Conservation (phyloP, 1,140 invertebrate genomes). For the Bombus difficillimus region DNA sequence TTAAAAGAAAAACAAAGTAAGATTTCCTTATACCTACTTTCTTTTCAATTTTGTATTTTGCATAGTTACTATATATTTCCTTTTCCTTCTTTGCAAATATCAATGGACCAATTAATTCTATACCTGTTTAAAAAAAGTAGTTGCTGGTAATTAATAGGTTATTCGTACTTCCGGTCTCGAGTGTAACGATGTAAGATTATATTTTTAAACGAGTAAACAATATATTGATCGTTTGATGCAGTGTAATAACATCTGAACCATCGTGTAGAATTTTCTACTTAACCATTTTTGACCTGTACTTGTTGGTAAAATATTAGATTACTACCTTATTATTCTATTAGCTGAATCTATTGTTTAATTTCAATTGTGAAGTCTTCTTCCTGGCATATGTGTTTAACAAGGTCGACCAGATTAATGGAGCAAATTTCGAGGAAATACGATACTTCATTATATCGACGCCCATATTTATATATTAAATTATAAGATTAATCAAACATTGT, state of each 20-base stretch:
- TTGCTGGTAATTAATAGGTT: not conserved
- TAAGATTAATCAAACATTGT: not conserved
- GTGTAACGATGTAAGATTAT: not conserved
- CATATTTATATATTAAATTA: not conserved
- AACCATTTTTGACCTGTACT: not conserved
- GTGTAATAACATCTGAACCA: not conserved
- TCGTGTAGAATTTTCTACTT: not conserved
- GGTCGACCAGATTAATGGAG: too few species aligned
- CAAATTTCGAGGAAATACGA: not conserved
- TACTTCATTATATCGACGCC: not conserved
- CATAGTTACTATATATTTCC: too few species aligned
- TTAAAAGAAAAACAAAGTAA: not conserved
- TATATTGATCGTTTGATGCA: not conserved
- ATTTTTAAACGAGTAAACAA: conserved; percentile 16
- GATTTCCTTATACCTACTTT: not conserved
- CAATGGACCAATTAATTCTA: not conserved
- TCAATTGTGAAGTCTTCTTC: not conserved
- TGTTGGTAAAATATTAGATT: not conserved
- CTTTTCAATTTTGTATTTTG: not conserved
- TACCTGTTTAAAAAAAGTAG: not conserved
- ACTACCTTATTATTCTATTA: not conserved
- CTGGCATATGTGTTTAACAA: not conserved
- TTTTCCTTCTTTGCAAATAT: not conserved
- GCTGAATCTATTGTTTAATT: conserved; percentile 18
- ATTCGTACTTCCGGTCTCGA: not conserved